Conservation (phyloP, 2,888 invertebrate species). For the Rugalucina vietnamica region DNA sequence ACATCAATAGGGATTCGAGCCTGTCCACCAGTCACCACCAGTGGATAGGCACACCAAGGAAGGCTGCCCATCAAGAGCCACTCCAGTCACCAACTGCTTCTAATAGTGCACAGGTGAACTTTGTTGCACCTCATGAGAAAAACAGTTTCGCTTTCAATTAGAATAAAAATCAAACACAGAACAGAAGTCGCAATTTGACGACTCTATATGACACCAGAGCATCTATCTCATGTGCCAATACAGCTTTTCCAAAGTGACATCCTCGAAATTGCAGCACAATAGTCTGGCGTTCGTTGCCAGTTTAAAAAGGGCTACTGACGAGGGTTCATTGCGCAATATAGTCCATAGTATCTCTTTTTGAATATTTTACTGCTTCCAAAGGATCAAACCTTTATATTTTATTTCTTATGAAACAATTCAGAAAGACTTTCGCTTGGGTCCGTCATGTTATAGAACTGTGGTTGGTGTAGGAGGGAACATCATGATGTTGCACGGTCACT, state of each 20-base stretch:
- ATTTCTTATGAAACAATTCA: too few relatives aligned
- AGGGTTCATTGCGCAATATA: too few relatives aligned
- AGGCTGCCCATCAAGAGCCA: not conserved
- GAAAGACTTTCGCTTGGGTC: not conserved
- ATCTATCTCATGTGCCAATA: not conserved
- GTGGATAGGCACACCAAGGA: constrained; percentile 8
- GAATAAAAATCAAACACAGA: too few relatives aligned
- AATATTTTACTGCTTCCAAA: too few relatives aligned
- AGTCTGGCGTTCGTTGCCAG: too few relatives aligned
- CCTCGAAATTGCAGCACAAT: too few relatives aligned
- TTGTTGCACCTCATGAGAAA: not conserved
- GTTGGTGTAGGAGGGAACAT: not conserved
- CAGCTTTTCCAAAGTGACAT: too few relatives aligned
- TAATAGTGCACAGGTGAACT: not conserved
- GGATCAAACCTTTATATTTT: too few relatives aligned
- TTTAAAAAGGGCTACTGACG: not conserved
- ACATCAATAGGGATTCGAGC: not conserved
- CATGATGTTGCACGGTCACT: constrained; percentile 12
- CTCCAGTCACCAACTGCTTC: not conserved
- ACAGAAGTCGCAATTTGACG: not conserved
- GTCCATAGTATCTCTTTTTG: too few relatives aligned
- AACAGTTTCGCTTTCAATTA: not conserved
- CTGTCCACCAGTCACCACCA: not conserved
- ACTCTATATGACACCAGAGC: not conserved
- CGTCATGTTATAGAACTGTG: not conserved